These are phyloP conservation scores for Psittacula derbiana DNA, from an alignment of 2,797 vertebrate genomes.

Conservation along the genomic window DNA sequence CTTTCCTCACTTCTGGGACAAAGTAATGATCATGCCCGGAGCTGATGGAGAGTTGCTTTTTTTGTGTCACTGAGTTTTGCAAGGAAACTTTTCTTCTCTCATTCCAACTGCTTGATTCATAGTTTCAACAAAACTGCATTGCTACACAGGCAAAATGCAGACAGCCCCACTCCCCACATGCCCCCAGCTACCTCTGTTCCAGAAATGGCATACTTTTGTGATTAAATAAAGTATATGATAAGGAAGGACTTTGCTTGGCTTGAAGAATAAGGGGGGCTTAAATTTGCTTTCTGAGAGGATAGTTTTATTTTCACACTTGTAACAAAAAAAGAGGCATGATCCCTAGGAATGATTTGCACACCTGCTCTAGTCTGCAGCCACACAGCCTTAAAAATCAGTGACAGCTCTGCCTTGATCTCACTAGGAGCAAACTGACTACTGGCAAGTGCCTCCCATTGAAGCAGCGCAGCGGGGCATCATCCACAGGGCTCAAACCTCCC, in stretches of 20 bases:
- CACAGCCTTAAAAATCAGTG: neutral
- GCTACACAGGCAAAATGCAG: neutral
- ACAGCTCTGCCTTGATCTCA: neutral
- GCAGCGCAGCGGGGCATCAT: neutral
- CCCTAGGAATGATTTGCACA: neutral
- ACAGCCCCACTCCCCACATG: neutral
- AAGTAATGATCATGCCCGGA: neutral
- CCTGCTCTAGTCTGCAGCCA: neutral
- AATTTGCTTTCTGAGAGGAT: neutral
- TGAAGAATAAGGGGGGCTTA: neutral
- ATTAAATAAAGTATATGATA: neutral
- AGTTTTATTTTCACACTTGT: neutral
- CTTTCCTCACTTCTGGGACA: rapidly evolving
- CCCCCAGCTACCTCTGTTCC: neutral
- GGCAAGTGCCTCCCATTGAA: rapidly evolving
- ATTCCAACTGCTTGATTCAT: neutral
- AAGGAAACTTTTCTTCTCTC: neutral
- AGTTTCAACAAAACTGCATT: neutral
- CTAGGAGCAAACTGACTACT: neutral
- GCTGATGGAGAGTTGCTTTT: neutral
- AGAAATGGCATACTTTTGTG: neutral
- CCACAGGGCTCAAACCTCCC: neutral
- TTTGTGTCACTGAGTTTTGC: neutral
- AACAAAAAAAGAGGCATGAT: neutral
- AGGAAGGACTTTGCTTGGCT: neutral